Conservation (phyloP, 2,113 vertebrate genomes). For the Aspiorhynchus laticeps region DNA sequence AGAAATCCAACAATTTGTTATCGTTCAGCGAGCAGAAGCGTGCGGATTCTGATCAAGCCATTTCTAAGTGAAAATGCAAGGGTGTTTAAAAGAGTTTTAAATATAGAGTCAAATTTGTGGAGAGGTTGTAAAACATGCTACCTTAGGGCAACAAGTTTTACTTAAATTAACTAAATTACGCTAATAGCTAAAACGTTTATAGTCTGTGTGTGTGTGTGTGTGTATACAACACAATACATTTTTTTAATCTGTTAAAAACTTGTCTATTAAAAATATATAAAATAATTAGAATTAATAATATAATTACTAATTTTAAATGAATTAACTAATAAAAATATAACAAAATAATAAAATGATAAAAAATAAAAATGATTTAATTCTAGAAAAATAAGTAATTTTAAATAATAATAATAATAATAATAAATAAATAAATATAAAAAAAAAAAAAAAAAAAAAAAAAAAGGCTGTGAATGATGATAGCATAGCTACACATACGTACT, state of each 20-base stretch:
- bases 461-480: too few species aligned
- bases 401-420: too few species aligned
- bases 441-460: too few species aligned
- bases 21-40: conserved; percentile 43
- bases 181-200: background rate
- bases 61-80: background rate
- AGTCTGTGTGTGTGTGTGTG: too few species aligned
- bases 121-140: background rate
- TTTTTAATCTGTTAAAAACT: too few species aligned
- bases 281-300: background rate
- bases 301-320: background rate
- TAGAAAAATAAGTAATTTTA: too few species aligned
- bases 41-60: background rate
- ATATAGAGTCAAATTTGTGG: background rate
- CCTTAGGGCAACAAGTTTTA: background rate
- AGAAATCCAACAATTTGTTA: conserved; percentile 55
- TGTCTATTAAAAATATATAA: background rate
- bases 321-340: too few species aligned
- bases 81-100: conserved; percentile 7
- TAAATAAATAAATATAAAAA: too few species aligned
- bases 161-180: background rate
- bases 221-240: too few species aligned
- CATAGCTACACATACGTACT: too few species aligned
- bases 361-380: too few species aligned
- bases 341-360: too few species aligned